phyloP scores from a whole-genome alignment of 2,797 vertebrate genomes.

The Streptopelia turtur region DNA sequence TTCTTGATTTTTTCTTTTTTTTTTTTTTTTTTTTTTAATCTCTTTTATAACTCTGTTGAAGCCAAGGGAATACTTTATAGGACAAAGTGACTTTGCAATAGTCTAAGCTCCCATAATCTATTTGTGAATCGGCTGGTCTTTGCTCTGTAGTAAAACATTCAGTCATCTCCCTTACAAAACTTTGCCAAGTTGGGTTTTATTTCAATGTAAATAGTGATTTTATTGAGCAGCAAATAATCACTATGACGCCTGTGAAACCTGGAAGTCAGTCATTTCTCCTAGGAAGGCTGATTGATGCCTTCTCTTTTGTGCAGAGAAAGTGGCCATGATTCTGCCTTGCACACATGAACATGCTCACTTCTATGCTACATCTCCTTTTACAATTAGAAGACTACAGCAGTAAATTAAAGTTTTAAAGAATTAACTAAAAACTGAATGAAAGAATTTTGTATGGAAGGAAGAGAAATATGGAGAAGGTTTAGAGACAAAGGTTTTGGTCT shows the following conservation, averaged over 20 bases:
- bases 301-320: background rate
- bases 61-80: background rate
- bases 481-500: background rate
- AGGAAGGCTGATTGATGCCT: background rate
- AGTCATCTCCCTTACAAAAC: background rate
- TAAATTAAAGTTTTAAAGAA: background rate
- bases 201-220: background rate
- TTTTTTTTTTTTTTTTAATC: no score
- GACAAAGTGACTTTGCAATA: background rate
- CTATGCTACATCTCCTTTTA: background rate
- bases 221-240: background rate
- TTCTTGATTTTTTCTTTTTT: fast-evolving
- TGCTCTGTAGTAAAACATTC: background rate
- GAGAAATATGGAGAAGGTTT: background rate
- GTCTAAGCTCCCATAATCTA: background rate
- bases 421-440: background rate
- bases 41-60: background rate
- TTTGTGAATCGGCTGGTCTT: background rate
- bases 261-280: background rate
- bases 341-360: background rate
- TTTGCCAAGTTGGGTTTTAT: background rate
- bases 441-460: background rate
- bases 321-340: background rate
- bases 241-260: background rate
- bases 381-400: background rate